A percentile compares a stretch with the other conserved stretches of the same genome.
phyloP scores from a whole-genome alignment of 2,797 vertebrate species.

The Thripadectes ignobilis region DNA sequence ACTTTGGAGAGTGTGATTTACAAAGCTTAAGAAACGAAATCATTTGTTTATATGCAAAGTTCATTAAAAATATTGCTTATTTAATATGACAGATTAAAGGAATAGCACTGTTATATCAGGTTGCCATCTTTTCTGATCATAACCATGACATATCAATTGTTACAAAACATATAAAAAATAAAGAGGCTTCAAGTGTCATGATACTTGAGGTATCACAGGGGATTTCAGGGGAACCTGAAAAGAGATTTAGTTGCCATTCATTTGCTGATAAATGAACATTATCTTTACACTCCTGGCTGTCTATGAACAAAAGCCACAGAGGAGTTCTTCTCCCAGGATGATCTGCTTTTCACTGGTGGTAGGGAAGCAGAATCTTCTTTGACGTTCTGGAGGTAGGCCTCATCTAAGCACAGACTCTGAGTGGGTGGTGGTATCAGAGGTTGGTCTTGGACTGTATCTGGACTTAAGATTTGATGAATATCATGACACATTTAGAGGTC shows the following conservation, averaged over 20 bases:
- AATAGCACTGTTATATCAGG: background rate
- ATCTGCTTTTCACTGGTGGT: background rate
- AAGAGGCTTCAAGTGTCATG: background rate
- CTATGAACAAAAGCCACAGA: background rate
- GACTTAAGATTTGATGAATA: background rate
- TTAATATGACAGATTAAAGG: background rate
- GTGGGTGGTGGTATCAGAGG: fast-evolving
- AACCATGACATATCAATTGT: background rate
- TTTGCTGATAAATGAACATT: background rate
- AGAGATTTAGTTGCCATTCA: background rate
- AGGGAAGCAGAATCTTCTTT: background rate
- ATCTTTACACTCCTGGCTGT: background rate
- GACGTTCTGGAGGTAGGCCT: background rate
- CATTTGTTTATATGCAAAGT: background rate
- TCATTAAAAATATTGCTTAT: background rate
- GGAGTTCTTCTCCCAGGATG: background rate
- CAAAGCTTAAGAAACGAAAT: background rate
- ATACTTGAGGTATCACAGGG: background rate
- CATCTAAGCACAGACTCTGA: background rate
- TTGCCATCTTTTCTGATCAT: background rate
- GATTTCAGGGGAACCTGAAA: background rate
- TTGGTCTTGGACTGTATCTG: too few relatives aligned
- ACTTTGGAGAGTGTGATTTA: constrained; percentile 73
- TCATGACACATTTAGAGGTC: background rate
- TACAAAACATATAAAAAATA: background rate